phyloP scores from a whole-genome alignment of 2,113 vertebrate genomes.

The Formicarius rufipectus region DNA sequence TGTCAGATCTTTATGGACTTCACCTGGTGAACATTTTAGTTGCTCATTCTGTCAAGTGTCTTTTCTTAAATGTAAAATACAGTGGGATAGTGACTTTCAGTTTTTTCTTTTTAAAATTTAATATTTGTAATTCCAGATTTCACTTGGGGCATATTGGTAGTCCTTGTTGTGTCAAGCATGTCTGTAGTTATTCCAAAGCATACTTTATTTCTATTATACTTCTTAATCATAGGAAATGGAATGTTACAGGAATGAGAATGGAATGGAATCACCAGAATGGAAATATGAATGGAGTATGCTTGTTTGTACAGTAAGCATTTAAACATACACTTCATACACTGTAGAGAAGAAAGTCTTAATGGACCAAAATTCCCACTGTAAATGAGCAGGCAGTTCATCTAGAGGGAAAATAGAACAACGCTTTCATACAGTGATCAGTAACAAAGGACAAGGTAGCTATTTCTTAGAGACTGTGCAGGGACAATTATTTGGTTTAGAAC shows the following conservation, averaged over 20 bases:
- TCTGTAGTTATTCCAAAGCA: slow-evolving; percentile 25
- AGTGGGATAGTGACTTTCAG: background rate
- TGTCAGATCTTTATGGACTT: background rate
- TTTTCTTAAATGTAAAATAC: slow-evolving; percentile 22
- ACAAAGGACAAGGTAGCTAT: background rate
- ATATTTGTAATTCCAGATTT: background rate
- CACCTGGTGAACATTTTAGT: slow-evolving; percentile 43
- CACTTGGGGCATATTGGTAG: background rate
- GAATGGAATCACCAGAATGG: background rate
- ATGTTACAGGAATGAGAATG: background rate
- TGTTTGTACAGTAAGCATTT: background rate
- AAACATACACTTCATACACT: background rate
- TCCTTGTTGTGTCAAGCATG: background rate
- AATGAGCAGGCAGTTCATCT: background rate
- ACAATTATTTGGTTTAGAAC: background rate
- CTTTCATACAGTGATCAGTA: background rate
- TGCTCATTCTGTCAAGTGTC: slow-evolving; percentile 46
- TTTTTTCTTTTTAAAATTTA: slow-evolving; percentile 62
- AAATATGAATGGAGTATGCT: background rate
- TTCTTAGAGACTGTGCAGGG: background rate
- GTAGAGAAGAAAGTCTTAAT: background rate
- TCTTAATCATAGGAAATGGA: background rate
- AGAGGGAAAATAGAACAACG: background rate
- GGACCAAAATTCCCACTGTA: background rate
- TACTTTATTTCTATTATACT: background rate